phyloP scores from a whole-genome alignment of 2,888 invertebrate genomes.

The Allophyes oxyacanthae region DNA sequence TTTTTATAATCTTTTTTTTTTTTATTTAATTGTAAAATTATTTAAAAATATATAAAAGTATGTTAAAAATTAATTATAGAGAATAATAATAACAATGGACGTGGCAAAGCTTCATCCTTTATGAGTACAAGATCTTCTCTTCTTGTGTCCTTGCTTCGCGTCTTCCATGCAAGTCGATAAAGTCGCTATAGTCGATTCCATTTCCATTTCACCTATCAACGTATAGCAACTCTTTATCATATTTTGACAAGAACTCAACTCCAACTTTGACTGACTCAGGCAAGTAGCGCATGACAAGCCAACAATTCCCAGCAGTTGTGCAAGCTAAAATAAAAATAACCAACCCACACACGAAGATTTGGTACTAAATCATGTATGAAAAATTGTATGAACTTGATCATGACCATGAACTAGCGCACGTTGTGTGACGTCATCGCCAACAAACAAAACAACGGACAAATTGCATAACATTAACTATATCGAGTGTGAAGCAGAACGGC shows the following conservation, averaged over 20 bases:
- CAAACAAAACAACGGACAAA: conserved; percentile 75
- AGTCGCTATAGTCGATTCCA: too few species aligned
- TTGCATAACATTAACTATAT: conserved; percentile 81
- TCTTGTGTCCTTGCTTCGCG: too few species aligned
- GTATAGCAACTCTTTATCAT: conserved; percentile 17
- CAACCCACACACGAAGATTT: conserved; percentile 45
- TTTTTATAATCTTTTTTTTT: too few species aligned
- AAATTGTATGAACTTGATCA: conserved; percentile 76
- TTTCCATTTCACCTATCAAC: too few species aligned
- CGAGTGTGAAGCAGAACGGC: conserved; percentile 34
- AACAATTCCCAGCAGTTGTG: conserved; percentile 13
- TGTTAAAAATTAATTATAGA: too few species aligned
- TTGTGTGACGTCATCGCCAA: conserved; percentile 75
- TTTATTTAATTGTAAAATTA: too few species aligned
- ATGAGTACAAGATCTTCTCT: too few species aligned
- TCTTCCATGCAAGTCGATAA: too few species aligned
- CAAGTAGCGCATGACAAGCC: conserved; percentile 21
- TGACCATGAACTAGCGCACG: conserved; percentile 76
- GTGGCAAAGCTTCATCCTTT: too few species aligned
- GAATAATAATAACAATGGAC: too few species aligned
- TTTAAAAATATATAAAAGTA: too few species aligned
- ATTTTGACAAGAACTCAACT: conserved; percentile 9
- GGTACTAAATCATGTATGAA: conserved; percentile 49
- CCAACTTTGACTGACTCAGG: conserved; percentile 32
- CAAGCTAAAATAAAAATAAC: conserved; percentile 40